A percentile compares a stretch with the other conserved stretches of the same genome.
Conservation (phyloP, 2,797 vertebrate genomes). For the Phataginus tricuspis region DNA sequence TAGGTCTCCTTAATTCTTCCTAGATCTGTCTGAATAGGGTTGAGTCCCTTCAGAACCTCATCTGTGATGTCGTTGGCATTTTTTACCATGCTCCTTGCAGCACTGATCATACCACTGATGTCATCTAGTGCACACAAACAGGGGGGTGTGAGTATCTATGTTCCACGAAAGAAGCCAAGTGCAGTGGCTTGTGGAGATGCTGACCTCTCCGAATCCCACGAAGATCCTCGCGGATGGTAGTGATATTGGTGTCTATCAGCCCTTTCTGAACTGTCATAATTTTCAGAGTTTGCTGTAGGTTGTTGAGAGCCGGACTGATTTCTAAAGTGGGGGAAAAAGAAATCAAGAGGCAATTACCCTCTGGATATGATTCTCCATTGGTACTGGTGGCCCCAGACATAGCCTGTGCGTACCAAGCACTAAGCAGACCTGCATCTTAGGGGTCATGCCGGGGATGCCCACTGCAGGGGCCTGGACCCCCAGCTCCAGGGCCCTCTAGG, state of each 20-base stretch:
- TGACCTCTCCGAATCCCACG: conserved; percentile 89
- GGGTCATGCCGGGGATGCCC: neutral
- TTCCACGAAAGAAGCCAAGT: neutral
- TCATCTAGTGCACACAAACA: conserved; percentile 87
- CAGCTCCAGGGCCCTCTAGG: neutral
- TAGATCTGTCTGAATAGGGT: conserved; percentile 89
- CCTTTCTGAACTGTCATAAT: conserved; percentile 88
- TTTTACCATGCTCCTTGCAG: conserved; percentile 88
- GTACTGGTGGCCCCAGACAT: neutral
- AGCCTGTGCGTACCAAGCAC: neutral
- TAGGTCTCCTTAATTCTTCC: conserved; percentile 86
- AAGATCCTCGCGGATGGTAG: conserved; percentile 85
- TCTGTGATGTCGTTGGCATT: conserved; percentile 86
- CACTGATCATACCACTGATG: conserved; percentile 85
- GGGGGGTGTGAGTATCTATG: neutral
- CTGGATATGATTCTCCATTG: neutral
- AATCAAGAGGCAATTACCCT: neutral
- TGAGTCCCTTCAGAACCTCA: conserved; percentile 88
- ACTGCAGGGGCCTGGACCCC: neutral
- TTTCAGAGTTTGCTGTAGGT: conserved; percentile 87
- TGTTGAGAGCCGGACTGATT: conserved; percentile 82
- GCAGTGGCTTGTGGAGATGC: neutral
- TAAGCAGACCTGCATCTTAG: neutral
- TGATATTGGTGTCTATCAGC: conserved; percentile 86
- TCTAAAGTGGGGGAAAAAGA: conserved; percentile 80